Percentiles rank a stretch among this genome's conserved stretches.
Conservation (phyloP, 2,888 invertebrate species). For the Eupithecia pulchellata region DNA sequence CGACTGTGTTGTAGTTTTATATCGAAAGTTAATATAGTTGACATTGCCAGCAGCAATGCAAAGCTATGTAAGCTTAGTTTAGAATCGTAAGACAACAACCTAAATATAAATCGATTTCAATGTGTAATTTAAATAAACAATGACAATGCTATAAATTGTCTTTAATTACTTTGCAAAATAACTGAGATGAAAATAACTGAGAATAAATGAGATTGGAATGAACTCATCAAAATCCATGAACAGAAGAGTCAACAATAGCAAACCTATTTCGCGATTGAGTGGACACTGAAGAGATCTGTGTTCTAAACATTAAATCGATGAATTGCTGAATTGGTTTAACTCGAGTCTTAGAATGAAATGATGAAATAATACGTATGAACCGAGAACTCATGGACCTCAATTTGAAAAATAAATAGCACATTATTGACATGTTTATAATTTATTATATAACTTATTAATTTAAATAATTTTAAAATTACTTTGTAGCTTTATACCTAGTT, state of each 20-base stretch:
- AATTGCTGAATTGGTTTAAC: not conserved
- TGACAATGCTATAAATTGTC: not conserved
- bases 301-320: not conserved
- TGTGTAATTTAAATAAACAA: not conserved
- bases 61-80: not conserved
- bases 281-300: not conserved
- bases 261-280: slow-evolving; percentile 29
- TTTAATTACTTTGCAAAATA: not conserved
- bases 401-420: too few species aligned
- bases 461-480: too few species aligned
- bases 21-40: not conserved
- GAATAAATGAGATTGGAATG: not conserved
- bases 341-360: not conserved
- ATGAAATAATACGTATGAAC: not conserved
- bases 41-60: not conserved
- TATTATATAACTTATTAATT: too few species aligned
- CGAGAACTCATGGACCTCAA: too few species aligned
- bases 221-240: slow-evolving; percentile 22
- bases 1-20: not conserved
- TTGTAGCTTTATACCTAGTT: too few species aligned
- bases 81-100: not conserved
- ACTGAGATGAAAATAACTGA: not conserved
- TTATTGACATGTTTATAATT: too few species aligned
- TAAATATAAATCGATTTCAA: not conserved
- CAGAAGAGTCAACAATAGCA: slow-evolving; percentile 4